Evolutionary conservation across 2,113 vertebrate genomes (phyloP).

Genomic region (Myrmecophaga tridactyla): DNA sequence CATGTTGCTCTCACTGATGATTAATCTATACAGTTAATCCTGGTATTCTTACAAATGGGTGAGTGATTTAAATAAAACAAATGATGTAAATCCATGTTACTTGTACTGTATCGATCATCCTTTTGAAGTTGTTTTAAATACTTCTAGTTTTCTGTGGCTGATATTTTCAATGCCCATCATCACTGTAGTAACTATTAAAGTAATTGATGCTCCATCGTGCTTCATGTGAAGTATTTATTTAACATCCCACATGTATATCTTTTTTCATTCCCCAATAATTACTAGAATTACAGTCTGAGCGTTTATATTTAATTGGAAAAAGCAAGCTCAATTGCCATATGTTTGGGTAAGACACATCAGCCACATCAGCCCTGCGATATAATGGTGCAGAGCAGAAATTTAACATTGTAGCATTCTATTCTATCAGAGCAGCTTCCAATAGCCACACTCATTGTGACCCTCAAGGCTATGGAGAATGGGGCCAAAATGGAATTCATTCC

Average conservation of each 20-base stretch:
- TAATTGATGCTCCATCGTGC: neutral
- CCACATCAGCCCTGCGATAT: neutral
- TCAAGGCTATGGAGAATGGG: neutral
- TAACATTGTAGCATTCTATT: too few species aligned
- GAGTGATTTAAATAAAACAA: slow-evolving; percentile 1
- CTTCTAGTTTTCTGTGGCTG: neutral
- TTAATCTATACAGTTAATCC: neutral
- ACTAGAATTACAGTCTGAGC: neutral
- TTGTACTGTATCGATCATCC: neutral
- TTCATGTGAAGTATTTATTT: neutral
- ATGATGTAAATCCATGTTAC: neutral
- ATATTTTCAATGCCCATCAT: neutral
- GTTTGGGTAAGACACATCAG: neutral
- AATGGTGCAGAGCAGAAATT: neutral
- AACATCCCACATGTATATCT: neutral
- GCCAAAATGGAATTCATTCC: neutral
- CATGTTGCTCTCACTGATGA: neutral
- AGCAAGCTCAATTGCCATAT: neutral
- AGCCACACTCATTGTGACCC: neutral
- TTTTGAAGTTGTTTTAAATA: neutral
- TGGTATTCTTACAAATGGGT: neutral
- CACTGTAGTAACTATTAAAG: neutral
- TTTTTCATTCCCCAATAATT: neutral
- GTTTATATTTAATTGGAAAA: neutral
- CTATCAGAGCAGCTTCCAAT: neutral